Conservation (phyloP, 2,888 invertebrate species). For the Melipona beecheii region DNA sequence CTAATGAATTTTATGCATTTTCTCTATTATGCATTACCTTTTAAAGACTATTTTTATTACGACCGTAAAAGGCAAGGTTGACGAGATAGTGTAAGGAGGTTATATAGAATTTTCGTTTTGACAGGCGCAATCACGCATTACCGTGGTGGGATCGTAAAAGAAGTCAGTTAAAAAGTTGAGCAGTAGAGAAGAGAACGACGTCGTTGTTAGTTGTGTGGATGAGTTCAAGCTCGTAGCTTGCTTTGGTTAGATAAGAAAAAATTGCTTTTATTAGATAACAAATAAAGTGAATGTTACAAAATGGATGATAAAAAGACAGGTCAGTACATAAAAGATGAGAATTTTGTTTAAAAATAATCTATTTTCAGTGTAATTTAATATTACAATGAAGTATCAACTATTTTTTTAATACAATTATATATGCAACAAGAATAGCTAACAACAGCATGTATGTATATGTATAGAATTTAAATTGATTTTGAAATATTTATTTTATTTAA, state of each 20-base stretch:
- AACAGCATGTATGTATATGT: background rate
- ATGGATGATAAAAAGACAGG: slow-evolving; percentile 65
- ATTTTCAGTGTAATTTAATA: background rate
- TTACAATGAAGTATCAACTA: background rate
- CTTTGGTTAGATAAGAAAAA: background rate
- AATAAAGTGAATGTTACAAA: slow-evolving; percentile 28
- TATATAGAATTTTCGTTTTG: slow-evolving; percentile 49
- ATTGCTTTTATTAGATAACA: background rate
- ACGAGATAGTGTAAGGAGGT: slow-evolving; percentile 29
- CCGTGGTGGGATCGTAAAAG: slow-evolving; percentile 40
- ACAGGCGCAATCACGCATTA: slow-evolving; percentile 43
- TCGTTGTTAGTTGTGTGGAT: slow-evolving; percentile 39
- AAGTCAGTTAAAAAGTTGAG: slow-evolving; percentile 29
- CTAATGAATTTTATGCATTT: slow-evolving; percentile 8
- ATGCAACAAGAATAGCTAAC: background rate
- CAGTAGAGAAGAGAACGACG: slow-evolving; percentile 57
- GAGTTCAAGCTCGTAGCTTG: background rate
- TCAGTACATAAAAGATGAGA: slow-evolving; percentile 31
- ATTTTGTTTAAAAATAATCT: background rate
- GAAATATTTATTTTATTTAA: background rate
- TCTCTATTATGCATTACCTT: slow-evolving; percentile 18
- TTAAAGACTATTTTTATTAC: slow-evolving; percentile 1
- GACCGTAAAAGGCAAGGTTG: background rate
- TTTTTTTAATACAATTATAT: background rate
- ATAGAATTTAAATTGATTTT: slow-evolving; percentile 6